Base-by-base conservation (phyloP, 2,113 vertebrate species). In the Macaca mulatta region DNA sequence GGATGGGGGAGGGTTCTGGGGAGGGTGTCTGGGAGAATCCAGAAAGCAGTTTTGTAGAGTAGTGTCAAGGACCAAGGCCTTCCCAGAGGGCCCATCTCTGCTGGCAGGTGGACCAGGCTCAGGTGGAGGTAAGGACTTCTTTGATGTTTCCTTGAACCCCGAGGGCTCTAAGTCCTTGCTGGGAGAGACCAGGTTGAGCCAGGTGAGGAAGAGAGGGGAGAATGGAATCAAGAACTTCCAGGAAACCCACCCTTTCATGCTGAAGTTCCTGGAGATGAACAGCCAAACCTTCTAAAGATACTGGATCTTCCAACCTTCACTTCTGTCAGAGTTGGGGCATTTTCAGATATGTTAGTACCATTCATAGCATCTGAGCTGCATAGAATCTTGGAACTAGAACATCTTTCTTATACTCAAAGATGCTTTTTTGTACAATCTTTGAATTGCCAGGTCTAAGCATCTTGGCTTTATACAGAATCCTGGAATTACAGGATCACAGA, bases 401-500 rank as follows among this genome's bases (percentile, higher is more conserved):
- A 23, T 61, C 85, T 93, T 91, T 93, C 52, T 50, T 14, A 55
- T 70, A 12, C 55, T 79, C 50, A 30, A 55, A 80, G 67, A 82
- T 5, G 57, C 27, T 77, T 94, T 94, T 70, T 94, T 70, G 61
- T 27, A 89, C 81, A 84, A 81, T 75, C 61, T 96, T 80, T 84
- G 82, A 94, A 86, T 84, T 40, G 6, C 92, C 45, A 79, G 81
- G 79, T 86, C 85, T 93, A 86, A 96, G 90, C 85, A 48, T 82
- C 80, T 93, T 52, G 20, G 59, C 67, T 93, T 82, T 69, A 16
- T 20, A 52, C 55, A 8, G 85, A 94, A 74, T 96, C 77, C 52
- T 79, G 25, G 75, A 75, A 96, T 87, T 38, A 83, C 20, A 55
- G 59, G 67, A 69, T 61, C 80, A 67, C 93, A 72, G 90, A 85